Evolutionary conservation across 2,113 vertebrate genomes (phyloP).

Genomic region (Pseudorectes ferrugineus): DNA sequence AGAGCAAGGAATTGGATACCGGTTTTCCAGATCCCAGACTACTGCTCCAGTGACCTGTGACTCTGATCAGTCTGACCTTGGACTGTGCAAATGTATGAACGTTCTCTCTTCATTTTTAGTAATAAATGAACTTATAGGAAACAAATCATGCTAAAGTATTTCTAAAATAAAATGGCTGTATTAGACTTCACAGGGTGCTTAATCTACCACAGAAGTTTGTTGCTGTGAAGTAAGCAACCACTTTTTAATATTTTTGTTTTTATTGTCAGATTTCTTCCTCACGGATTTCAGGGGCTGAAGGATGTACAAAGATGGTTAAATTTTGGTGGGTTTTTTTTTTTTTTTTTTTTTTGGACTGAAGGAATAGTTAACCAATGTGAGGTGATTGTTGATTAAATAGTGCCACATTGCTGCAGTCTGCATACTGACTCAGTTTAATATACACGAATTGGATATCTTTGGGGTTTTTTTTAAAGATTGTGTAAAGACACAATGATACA

Average conservation of each 20-base stretch:
- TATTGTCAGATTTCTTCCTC: background rate
- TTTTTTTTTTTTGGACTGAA: background rate
- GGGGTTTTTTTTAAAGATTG: background rate
- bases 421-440: background rate
- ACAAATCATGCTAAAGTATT: background rate
- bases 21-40: background rate
- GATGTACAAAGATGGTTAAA: background rate
- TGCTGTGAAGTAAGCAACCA: background rate
- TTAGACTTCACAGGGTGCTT: slow-evolving; percentile 14
- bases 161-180: background rate
- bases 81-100: background rate
- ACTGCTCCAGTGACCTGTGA: background rate
- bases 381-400: background rate
- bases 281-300: background rate
- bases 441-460: background rate
- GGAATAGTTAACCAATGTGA: background rate
- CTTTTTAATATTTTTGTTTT: background rate
- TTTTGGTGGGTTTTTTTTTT: no score
- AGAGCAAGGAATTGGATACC: background rate
- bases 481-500: background rate
- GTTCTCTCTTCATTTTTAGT: slow-evolving; percentile 24
- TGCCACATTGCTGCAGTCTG: background rate
- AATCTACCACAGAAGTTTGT: background rate
- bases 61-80: background rate
- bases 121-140: background rate